These are phyloP conservation scores for Vidua chalybeata DNA, from an alignment of 2,113 vertebrate species.

Conservation along the genomic window DNA sequence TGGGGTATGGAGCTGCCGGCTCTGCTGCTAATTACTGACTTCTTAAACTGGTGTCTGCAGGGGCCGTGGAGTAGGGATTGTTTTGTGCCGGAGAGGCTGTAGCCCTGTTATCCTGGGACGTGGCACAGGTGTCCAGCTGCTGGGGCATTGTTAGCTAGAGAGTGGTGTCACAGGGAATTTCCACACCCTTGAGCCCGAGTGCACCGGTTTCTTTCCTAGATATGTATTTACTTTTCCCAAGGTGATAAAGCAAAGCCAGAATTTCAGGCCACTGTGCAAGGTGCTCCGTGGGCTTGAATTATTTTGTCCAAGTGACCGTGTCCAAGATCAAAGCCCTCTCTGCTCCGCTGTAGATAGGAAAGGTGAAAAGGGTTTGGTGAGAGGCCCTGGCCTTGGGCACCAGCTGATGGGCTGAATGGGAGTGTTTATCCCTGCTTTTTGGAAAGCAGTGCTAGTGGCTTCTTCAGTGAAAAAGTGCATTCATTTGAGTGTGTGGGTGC, in stretches of 20 bases:
- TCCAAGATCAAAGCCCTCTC: background rate
- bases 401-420: background rate
- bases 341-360: background rate
- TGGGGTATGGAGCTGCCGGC: background rate
- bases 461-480: background rate
- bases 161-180: fast-evolving
- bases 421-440: background rate
- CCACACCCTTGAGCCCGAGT: background rate
- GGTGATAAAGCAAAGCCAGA: background rate
- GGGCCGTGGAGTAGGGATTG: fast-evolving
- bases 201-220: background rate
- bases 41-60: background rate
- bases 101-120: background rate
- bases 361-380: background rate
- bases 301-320: background rate
- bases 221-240: background rate
- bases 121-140: background rate
- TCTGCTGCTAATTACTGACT: background rate
- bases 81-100: background rate
- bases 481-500: background rate
- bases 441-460: background rate
- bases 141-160: background rate
- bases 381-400: fast-evolving
- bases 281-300: background rate
- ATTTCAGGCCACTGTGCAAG: background rate